Evolutionary conservation across 2,113 vertebrate genomes (phyloP).

Genomic region (Nothobranchius furzeri): DNA sequence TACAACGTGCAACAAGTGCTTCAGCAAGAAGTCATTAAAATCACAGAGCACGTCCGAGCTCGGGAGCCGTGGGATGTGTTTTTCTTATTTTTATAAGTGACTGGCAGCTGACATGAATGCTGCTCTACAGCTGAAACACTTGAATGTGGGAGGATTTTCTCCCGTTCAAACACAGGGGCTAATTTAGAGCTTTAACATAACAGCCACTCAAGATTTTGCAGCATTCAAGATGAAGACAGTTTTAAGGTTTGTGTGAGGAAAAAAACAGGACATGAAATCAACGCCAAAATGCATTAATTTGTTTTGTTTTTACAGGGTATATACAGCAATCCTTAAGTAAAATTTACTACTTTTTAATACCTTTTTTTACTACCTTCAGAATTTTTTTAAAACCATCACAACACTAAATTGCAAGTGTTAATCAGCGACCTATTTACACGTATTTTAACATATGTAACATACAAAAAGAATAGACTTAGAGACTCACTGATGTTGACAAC

Average conservation of each 20-base stretch:
- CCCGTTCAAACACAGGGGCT: neutral
- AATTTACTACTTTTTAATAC: too few species aligned
- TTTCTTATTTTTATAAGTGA: constrained; percentile 23
- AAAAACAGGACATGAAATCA: neutral
- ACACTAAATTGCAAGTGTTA: too few species aligned
- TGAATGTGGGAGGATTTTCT: constrained; percentile 45
- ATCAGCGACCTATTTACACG: too few species aligned
- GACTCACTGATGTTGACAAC: too few species aligned
- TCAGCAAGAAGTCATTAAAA: constrained; percentile 7
- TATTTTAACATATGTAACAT: too few species aligned
- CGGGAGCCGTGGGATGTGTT: constrained; percentile 20
- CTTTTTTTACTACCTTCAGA: too few species aligned
- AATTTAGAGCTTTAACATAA: neutral
- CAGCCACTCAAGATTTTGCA: neutral
- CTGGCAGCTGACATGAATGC: constrained; percentile 8
- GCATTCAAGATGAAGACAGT: neutral
- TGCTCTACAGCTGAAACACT: constrained; percentile 19
- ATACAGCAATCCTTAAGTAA: too few species aligned
- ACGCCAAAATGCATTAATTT: too few species aligned
- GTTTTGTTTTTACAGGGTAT: too few species aligned
- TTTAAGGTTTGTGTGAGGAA: neutral
- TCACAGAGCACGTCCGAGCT: constrained; percentile 1
- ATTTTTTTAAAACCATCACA: too few species aligned
- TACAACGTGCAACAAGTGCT: too few species aligned
- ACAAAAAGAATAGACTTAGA: too few species aligned